Evolutionary conservation across 2,888 invertebrate species (phyloP).

Genomic region (Dicycla oo): DNA sequence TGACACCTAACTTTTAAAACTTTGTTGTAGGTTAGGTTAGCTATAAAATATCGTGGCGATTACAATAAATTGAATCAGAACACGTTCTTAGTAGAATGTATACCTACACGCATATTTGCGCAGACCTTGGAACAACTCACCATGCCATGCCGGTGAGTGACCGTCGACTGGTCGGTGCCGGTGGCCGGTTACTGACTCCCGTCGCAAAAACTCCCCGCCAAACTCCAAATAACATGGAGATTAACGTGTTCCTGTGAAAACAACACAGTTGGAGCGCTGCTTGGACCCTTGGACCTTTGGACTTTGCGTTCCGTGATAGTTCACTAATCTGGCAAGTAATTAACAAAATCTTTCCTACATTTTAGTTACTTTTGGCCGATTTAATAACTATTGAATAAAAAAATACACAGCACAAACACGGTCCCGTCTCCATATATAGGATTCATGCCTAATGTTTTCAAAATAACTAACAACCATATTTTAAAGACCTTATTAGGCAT

Average conservation of each 20-base stretch:
- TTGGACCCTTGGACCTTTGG: constrained; percentile 18
- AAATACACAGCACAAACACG: too few species aligned
- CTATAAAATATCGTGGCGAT: constrained; percentile 21
- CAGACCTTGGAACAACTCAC: constrained; percentile 79
- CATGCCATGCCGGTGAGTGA: constrained; percentile 81
- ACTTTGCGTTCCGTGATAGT: neutral
- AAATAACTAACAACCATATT: neutral
- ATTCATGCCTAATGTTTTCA: neutral
- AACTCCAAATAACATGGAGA: constrained; percentile 65
- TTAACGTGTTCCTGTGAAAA: constrained; percentile 53
- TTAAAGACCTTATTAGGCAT: neutral
- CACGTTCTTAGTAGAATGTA: constrained; percentile 47
- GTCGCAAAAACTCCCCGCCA: constrained; percentile 72
- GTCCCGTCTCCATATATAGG: neutral
- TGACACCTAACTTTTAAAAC: neutral
- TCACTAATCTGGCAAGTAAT: constrained; percentile 11
- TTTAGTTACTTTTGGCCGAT: neutral
- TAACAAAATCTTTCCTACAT: neutral
- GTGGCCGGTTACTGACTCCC: constrained; percentile 83
- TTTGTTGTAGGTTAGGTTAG: neutral
- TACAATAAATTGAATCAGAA: constrained; percentile 46
- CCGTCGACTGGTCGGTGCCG: constrained; percentile 79
- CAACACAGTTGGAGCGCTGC: constrained; percentile 16
- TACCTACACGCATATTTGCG: constrained; percentile 70
- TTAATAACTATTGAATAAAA: neutral